Base-by-base conservation (phyloP, 2,113 vertebrate species). In the Pluvianellus socialis region DNA sequence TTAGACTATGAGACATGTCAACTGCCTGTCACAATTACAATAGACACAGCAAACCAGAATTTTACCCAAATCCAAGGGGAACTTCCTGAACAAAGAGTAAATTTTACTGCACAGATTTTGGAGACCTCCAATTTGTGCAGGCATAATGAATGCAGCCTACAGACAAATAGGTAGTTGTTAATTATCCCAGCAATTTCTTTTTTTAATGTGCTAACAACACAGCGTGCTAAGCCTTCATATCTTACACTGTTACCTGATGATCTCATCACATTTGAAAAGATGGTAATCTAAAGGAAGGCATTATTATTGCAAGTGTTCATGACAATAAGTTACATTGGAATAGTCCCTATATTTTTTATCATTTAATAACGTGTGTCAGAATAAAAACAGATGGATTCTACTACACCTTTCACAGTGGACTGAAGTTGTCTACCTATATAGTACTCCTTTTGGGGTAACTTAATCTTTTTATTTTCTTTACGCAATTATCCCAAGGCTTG, bases 111-210 rank as follows among this genome's bases (percentile, higher is more conserved):
- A 98, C 98, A 98, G 98, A 98, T 98, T 98, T 98, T 98, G 98
- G 98, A 98, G 98, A 98, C 98, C 97, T 98, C 98, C 98, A 98
- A 98, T 98, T 98, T 98, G 98, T 98, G 95, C 95, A 95, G 94
- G 97, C 97, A 93, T 98, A 98, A 98, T 98, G 98, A 98, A 98
- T 98, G 98, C 98, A 98, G 98, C 97, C 98, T 97, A 98, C 97
- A 98, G 98, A 98, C 98, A 98, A 98, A 98, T 98, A 98, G 98
- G 98, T 98, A 98, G 98, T 98, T 98, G 98, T 98, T 98, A 98
- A 98, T 98, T 98, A 98, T 98, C 98, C 98, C 97, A 98, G 98
- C 97, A 98, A 97, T 98, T 98, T 98, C 97, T 98, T 98, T 98
- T 98, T 98, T 98, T 97, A 98, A 98, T 97, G 98, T 97, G 98